Percentiles rank a stretch among this genome's conserved stretches.
phyloP scores from a whole-genome alignment of 2,113 vertebrate species.

The Catharus minimus region DNA sequence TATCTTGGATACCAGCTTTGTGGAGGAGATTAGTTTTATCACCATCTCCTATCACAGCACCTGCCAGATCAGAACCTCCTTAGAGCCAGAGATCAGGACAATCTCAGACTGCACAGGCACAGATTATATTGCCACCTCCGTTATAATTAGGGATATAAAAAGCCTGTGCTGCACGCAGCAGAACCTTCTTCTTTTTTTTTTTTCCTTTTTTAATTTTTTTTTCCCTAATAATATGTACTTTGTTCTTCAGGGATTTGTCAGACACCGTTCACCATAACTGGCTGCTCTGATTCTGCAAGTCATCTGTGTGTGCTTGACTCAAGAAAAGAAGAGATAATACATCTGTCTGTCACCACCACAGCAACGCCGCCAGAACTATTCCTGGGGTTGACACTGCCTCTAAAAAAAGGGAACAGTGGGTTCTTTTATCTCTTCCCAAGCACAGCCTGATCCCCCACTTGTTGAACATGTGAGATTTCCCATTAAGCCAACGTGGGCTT shows the following conservation, averaged over 20 bases:
- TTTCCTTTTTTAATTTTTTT: too few relatives aligned
- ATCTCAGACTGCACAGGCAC: background rate
- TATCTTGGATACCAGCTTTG: background rate
- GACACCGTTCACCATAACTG: background rate
- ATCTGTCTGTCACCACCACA: background rate
- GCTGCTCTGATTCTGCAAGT: constrained; percentile 17
- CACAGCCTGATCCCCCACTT: background rate
- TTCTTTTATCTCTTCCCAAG: background rate
- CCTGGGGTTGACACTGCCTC: background rate
- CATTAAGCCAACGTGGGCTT: fast-evolving
- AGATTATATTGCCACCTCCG: background rate
- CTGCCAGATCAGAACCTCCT: background rate
- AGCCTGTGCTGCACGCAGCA: background rate
- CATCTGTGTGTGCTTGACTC: background rate
- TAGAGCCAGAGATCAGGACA: background rate
- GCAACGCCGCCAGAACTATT: background rate
- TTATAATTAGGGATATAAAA: constrained; percentile 26
- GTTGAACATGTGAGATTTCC: background rate
- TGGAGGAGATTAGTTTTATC: constrained; percentile 31
- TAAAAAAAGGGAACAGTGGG: background rate
- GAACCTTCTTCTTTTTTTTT: background rate
- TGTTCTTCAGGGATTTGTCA: background rate
- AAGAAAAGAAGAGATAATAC: background rate
- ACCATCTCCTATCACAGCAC: background rate
- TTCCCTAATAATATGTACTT: background rate